Conservation (phyloP, 2,113 vertebrate species). For the Mormoops blainvillei region DNA sequence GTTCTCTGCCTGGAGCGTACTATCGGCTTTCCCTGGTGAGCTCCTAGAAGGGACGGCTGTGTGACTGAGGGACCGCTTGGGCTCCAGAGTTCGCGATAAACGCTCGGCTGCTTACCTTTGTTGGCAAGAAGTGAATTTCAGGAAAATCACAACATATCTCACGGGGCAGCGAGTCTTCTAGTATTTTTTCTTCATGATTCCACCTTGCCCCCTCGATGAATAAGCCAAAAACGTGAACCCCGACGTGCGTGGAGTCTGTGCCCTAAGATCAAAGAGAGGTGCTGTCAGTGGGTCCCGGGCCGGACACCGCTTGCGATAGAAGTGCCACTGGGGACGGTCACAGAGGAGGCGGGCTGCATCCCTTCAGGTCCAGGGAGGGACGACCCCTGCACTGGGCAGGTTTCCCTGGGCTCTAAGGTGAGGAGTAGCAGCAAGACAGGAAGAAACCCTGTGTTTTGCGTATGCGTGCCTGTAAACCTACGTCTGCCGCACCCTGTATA, state of each 20-base stretch:
- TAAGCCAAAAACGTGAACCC: constrained; percentile 68
- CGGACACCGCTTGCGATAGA: fast-evolving
- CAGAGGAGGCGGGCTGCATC: fast-evolving
- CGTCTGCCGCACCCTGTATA: background rate
- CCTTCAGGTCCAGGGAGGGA: fast-evolving
- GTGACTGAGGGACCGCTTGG: background rate
- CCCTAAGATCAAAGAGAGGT: constrained; percentile 24
- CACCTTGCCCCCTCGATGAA: constrained; percentile 70
- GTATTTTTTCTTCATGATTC: constrained; percentile 35
- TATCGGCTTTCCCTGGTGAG: background rate
- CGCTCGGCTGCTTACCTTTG: background rate
- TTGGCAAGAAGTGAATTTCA: constrained; percentile 65
- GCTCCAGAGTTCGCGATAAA: no score
- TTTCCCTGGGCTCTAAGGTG: background rate
- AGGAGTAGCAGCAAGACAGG: background rate
- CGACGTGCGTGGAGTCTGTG: background rate
- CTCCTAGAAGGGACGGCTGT: fast-evolving
- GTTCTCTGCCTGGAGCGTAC: background rate
- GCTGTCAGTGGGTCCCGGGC: background rate
- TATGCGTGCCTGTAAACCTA: background rate
- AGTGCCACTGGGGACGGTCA: background rate
- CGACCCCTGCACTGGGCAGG: no score
- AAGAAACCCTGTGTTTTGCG: background rate
- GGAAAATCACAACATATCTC: constrained; percentile 69
- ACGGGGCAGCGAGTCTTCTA: constrained; percentile 64